Evolutionary conservation across 1,140 invertebrate species (phyloP).

Genomic region (Zaprionus tsacasi): DNA sequence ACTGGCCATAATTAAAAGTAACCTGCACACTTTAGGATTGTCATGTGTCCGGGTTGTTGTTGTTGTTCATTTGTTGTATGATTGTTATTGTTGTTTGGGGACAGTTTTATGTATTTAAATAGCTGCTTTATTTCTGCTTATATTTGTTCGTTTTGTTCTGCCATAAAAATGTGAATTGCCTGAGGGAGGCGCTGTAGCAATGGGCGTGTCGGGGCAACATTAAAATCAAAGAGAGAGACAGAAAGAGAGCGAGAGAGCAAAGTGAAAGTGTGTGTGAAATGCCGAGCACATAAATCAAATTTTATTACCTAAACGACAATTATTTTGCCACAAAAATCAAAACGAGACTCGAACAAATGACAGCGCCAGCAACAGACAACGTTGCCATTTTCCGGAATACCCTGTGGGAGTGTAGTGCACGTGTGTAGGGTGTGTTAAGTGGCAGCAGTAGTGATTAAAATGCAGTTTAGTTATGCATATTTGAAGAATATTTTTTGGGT

Average conservation of each 20-base stretch:
- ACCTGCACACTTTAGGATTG: slow-evolving; percentile 38
- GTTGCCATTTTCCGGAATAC: slow-evolving; percentile 18
- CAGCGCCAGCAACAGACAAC: slow-evolving; percentile 33
- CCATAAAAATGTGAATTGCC: slow-evolving; percentile 41
- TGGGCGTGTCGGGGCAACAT: slow-evolving; percentile 18
- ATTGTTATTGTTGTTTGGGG: slow-evolving; percentile 50
- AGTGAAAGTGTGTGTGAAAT: slow-evolving; percentile 48
- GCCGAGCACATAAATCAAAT: slow-evolving; percentile 64
- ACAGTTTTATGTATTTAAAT: slow-evolving; percentile 44
- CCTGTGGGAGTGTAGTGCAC: not conserved
- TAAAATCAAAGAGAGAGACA: slow-evolving; percentile 48
- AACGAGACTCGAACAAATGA: slow-evolving; percentile 49
- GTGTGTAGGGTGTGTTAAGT: not conserved
- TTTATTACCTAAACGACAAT: slow-evolving; percentile 79
- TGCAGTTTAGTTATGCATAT: not conserved
- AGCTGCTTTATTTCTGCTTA: not conserved
- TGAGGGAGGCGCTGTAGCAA: not conserved
- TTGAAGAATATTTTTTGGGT: not conserved
- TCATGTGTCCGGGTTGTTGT: slow-evolving; percentile 4
- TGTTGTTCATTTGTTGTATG: slow-evolving; percentile 21
- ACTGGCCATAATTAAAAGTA: slow-evolving; percentile 40
- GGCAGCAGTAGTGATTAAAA: not conserved
- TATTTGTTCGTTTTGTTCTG: slow-evolving; percentile 11
- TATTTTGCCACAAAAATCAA: slow-evolving; percentile 67
- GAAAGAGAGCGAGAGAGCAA: not conserved